phyloP scores from a whole-genome alignment of 2,113 vertebrate species.

The Corydoras sp. region DNA sequence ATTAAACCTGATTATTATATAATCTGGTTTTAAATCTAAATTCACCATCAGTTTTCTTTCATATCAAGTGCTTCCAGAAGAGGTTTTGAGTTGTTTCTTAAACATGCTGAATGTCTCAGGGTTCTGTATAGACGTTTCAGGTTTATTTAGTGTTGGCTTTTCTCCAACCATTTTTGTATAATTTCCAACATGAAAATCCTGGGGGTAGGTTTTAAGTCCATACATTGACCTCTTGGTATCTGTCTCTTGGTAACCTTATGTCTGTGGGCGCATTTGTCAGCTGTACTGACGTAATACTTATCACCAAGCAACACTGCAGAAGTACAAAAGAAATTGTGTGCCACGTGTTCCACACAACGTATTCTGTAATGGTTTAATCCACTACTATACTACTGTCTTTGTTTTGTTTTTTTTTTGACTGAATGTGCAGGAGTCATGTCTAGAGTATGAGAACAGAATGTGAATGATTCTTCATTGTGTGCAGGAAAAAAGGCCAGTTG shows the following conservation, averaged over 20 bases:
- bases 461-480: conserved; percentile 30
- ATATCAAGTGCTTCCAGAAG: no score
- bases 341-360: not conserved
- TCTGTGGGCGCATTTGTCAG: not conserved
- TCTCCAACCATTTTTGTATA: no score
- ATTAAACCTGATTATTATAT: no score
- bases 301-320: not conserved
- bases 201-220: no score
- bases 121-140: no score
- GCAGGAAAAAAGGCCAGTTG: conserved; percentile 25
- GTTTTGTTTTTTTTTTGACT: not conserved
- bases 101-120: no score
- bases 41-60: no score
- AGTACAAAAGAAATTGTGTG: not conserved
- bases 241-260: not conserved
- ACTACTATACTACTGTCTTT: conserved; percentile 6
- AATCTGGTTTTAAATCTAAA: no score
- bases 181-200: no score
- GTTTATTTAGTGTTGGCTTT: no score
- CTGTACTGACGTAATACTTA: not conserved
- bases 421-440: conserved; percentile 23
- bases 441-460: conserved; percentile 31
- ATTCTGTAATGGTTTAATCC: not conserved
- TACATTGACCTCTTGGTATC: not conserved
- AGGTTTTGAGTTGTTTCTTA: no score